Conservation (phyloP, 1,140 invertebrate species). For the Ruditapes philippinarum region DNA sequence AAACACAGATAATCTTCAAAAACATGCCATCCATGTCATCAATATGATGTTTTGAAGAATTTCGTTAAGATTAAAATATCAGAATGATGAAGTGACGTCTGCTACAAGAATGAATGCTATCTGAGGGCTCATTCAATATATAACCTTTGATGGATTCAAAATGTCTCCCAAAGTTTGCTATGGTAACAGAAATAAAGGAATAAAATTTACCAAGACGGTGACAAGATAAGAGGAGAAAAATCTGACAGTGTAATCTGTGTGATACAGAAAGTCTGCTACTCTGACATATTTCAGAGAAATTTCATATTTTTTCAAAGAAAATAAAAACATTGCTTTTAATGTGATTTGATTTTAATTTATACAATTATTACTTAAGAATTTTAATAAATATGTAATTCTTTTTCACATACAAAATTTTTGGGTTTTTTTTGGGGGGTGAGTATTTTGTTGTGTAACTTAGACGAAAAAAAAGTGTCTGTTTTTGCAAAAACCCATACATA, state of each 20-base stretch:
- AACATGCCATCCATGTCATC: neutral
- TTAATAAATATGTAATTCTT: no score
- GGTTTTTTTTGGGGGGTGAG: no score
- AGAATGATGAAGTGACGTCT: neutral
- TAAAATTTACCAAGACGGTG: neutral
- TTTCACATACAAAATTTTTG: no score
- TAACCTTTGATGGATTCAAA: constrained; percentile 7
- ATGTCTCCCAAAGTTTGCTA: neutral
- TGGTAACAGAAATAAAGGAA: neutral
- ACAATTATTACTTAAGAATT: no score
- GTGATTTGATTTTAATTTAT: no score
- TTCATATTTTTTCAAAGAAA: no score
- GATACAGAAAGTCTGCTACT: constrained; percentile 16
- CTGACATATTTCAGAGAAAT: neutral
- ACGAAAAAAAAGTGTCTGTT: no score
- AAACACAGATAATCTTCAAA: no score
- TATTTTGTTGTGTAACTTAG: no score
- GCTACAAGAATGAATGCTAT: neutral
- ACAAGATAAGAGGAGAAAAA: constrained; percentile 1
- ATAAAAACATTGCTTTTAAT: no score
- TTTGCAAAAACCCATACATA: no score
- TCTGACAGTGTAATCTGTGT: neutral
- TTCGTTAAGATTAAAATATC: constrained; percentile 7
- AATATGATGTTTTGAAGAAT: constrained; percentile 13
- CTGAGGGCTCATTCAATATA: constrained; percentile 27